Base-by-base conservation (phyloP, 1,140 invertebrate genomes). In the Pseudomyrmex concolor region DNA sequence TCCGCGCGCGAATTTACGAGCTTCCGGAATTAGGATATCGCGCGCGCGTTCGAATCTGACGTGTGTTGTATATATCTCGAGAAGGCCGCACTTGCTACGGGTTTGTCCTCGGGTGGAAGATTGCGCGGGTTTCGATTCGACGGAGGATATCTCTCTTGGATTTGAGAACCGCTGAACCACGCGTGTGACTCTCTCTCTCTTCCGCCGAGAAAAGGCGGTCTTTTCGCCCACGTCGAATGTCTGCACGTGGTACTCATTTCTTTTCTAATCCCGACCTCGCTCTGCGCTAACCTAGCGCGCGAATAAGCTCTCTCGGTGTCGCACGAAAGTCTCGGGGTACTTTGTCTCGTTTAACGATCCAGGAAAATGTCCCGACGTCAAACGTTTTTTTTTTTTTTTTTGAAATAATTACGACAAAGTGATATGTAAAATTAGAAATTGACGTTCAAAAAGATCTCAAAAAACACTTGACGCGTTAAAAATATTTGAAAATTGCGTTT, bases 151-250 rank as follows among this genome's bases (percentile, higher is more conserved):
- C 34, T 34, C 4, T 34, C 34, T 78, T 82, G 60, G 51, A 59
- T 72, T 81, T 93, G 92, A 91, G 91, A 93, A 81, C 90, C 92
- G 55, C 92, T 93, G 91, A 8, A 8, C 43, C 54, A 17, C 63
- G 34, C 34, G 34, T 34, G 34, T 83, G 89, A 89, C 90, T 91
- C 91, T 87, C 90, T 91, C 91, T 87, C 87, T 72, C 89, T 92
- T 93, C 91, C 90, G 89, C 83, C 87, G 86, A 92, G 89, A 91
- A 90, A 89, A 80, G 67, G 0, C 22, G 22, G 12, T 64, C n/a
- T 55, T 67, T 54, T 76, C 48, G 48, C 22, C n/a, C 60, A 54
- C n/a, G 60, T 74, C 8, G 22, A 22, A 8, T 2, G 5, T 45
- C 15, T 15, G 57, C 17, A 48, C 13, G 19, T 62, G n/a, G n/a